phyloP scores from a whole-genome alignment of 2,888 invertebrate genomes.

The Drosophila hawaiiensis region DNA sequence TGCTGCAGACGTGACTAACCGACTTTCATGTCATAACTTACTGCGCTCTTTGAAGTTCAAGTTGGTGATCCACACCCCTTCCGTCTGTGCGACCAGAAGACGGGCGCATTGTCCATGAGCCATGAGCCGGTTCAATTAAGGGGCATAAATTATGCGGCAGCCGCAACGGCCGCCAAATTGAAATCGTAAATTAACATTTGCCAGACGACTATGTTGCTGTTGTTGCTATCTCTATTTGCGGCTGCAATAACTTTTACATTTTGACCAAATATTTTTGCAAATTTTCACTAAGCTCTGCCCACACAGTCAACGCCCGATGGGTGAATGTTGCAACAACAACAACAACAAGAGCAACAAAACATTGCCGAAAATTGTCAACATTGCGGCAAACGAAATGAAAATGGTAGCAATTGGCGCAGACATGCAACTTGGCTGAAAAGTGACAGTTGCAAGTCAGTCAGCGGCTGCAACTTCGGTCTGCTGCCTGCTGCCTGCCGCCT shows the following conservation, averaged over 20 bases:
- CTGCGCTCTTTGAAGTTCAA: conserved; percentile 77
- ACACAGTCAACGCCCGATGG: conserved; percentile 73
- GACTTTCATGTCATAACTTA: conserved; percentile 81
- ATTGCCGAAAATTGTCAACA: conserved; percentile 68
- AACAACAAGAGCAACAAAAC: conserved; percentile 15
- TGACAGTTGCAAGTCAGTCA: conserved; percentile 79
- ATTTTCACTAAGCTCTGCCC: conserved; percentile 80
- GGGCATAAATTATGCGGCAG: conserved; percentile 79
- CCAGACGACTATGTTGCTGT: conserved; percentile 50
- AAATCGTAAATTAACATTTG: conserved; percentile 82
- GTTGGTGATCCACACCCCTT: conserved; percentile 47
- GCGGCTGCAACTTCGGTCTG: conserved; percentile 22
- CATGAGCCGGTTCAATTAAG: conserved; percentile 74
- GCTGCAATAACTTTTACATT: conserved; percentile 79
- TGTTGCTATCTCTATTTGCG: conserved; percentile 10
- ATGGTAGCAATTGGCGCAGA: conserved; percentile 77
- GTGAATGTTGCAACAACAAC: conserved; percentile 57
- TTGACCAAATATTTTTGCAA: conserved; percentile 81
- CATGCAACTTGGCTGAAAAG: conserved; percentile 77
- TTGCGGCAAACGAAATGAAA: conserved; percentile 76
- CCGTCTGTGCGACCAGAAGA: conserved; percentile 6
- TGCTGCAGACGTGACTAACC: conserved; percentile 78
- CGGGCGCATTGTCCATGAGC: conserved; percentile 42
- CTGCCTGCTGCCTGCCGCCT: neutral
- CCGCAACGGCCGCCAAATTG: conserved; percentile 74